Evolutionary conservation across 2,113 vertebrate species (phyloP).

Genomic region (Apodemus sylvaticus): DNA sequence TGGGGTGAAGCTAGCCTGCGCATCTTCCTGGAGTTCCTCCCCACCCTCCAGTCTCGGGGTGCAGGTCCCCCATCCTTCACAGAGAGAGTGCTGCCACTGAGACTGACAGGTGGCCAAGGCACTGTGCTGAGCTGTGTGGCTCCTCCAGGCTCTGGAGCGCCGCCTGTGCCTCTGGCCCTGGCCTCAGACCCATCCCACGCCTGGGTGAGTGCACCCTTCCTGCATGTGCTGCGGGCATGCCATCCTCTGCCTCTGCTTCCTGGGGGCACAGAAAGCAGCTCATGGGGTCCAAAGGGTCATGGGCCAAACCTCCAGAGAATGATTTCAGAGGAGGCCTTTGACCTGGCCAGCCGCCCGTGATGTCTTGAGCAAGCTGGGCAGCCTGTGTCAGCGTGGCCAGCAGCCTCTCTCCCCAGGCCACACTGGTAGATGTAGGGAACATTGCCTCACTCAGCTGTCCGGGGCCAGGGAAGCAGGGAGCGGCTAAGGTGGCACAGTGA

Average conservation of each 20-base stretch:
- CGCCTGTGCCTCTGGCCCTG: not conserved
- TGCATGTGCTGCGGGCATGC: not conserved
- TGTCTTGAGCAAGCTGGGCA: not conserved
- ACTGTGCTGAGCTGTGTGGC: fast-evolving
- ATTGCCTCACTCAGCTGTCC: not conserved
- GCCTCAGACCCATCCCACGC: not conserved
- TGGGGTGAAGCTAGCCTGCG: not conserved
- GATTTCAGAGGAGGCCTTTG: not conserved
- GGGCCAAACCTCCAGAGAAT: not conserved
- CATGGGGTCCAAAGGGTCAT: not conserved
- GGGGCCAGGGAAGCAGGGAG: not conserved
- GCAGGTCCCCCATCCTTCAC: not conserved
- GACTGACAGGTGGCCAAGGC: not conserved
- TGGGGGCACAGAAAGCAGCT: not conserved
- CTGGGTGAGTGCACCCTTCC: not conserved
- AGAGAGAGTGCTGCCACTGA: not conserved
- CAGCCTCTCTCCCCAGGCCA: not conserved
- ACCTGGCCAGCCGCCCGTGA: not conserved
- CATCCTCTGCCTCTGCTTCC: not conserved
- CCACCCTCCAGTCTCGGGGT: too few relatives aligned
- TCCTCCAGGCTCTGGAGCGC: not conserved
- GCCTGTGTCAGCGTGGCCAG: not conserved
- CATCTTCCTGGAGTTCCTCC: not conserved
- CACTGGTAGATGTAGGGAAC: not conserved
- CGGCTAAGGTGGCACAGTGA: not conserved